A percentile compares a stretch with the other conserved stretches of the same genome.
These are phyloP conservation scores for Protaetia brevitarsis DNA, from an alignment of 1,140 invertebrate genomes.

Conservation along the genomic window DNA sequence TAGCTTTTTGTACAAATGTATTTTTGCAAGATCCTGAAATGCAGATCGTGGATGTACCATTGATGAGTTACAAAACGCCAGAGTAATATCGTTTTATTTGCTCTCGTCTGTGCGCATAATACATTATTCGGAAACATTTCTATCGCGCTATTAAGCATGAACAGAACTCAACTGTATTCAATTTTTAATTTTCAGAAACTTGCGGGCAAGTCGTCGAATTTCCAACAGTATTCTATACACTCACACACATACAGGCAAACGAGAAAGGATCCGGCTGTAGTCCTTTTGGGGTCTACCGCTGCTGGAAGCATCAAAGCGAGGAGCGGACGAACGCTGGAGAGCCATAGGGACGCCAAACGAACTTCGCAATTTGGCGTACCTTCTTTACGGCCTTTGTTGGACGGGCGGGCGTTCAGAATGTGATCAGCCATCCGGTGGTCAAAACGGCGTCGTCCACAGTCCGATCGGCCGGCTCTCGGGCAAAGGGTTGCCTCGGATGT, in stretches of 20 bases:
- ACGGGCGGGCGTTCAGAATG: conserved; percentile 25
- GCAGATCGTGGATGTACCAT: no score
- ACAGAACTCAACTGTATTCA: no score
- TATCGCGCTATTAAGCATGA: no score
- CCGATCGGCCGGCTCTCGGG: background rate
- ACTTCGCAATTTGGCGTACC: conserved; percentile 39
- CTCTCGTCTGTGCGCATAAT: no score
- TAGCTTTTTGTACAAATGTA: no score
- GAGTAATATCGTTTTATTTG: no score
- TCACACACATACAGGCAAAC: no score
- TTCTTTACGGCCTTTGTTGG: conserved; percentile 33
- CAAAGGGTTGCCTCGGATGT: conserved; percentile 25
- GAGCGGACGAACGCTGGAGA: background rate
- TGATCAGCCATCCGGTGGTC: conserved; percentile 21
- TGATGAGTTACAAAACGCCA: no score
- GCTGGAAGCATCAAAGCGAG: conserved; percentile 30
- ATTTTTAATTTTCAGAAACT: background rate
- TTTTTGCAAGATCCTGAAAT: no score
- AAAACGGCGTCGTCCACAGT: background rate
- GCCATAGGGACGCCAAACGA: conserved; percentile 33
- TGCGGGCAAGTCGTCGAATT: background rate
- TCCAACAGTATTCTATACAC: background rate
- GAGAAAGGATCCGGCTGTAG: background rate
- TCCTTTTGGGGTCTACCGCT: conserved; percentile 23
- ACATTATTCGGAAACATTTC: no score